These are phyloP conservation scores for Lasioglossum malachurum DNA, from an alignment of 2,888 invertebrate genomes.

Conservation along the genomic window DNA sequence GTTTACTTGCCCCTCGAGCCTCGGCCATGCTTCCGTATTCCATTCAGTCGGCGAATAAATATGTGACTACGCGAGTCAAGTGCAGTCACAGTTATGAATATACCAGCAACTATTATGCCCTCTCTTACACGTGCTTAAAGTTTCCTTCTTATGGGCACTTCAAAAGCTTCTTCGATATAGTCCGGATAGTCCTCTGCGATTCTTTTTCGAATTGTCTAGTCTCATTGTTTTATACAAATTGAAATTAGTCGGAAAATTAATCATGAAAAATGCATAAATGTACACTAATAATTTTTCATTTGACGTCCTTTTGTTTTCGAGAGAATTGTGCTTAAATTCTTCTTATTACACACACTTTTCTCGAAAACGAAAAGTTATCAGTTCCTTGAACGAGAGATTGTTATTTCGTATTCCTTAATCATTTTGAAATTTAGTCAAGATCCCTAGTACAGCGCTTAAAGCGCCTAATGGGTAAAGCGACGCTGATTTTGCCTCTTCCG, in stretches of 20 bases:
- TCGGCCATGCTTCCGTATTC: slow-evolving; percentile 32
- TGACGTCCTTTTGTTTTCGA: not conserved
- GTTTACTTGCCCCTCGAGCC: slow-evolving; percentile 15
- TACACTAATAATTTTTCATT: not conserved
- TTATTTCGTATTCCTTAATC: not conserved
- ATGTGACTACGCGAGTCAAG: slow-evolving; percentile 27
- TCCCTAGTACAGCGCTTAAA: not conserved
- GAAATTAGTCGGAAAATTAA: not conserved
- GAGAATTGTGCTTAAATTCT: not conserved
- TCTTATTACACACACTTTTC: not conserved
- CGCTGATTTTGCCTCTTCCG: not conserved
- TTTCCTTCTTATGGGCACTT: not conserved
- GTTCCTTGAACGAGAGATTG: not conserved
- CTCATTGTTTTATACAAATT: too few species aligned
- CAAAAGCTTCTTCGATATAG: not conserved
- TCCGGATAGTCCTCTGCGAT: rapidly evolving
- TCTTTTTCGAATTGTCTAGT: not conserved
- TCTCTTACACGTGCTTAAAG: not conserved
- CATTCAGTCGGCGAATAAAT: slow-evolving; percentile 48
- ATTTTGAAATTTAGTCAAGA: not conserved
- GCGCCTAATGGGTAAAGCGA: not conserved
- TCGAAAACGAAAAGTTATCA: not conserved
- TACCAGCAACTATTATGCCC: not conserved
- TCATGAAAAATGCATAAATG: not conserved
- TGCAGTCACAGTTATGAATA: slow-evolving; percentile 24